Evolutionary conservation across 1,140 invertebrate genomes (phyloP).

Genomic region (Drosophila arawakana): DNA sequence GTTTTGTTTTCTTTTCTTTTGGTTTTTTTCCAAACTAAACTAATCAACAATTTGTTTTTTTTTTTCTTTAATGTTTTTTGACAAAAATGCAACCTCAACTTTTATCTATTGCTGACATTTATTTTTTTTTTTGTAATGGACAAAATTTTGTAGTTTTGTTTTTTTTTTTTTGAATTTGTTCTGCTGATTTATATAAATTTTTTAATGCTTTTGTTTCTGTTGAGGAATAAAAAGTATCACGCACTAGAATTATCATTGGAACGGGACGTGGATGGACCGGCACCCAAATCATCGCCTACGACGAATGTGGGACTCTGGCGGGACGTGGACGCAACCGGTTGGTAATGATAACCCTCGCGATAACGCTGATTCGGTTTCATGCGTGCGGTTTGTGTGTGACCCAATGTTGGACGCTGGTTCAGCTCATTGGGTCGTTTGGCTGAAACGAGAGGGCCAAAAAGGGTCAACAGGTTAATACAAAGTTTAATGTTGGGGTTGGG

Average conservation of each 20-base stretch:
- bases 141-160: constrained; percentile 41
- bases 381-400: constrained; percentile 83
- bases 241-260: constrained; percentile 85
- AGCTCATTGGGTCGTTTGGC: constrained; percentile 85
- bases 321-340: constrained; percentile 83
- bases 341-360: constrained; percentile 84
- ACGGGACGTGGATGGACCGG: constrained; percentile 84
- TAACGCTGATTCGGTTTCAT: constrained; percentile 84
- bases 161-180: constrained; percentile 8
- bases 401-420: constrained; percentile 83
- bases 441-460: constrained; percentile 11
- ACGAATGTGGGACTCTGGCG: constrained; percentile 85
- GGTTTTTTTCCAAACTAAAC: constrained; percentile 41
- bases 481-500: background rate
- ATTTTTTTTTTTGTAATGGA: constrained; percentile 42
- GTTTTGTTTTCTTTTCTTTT: constrained; percentile 66
- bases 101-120: constrained; percentile 47
- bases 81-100: constrained; percentile 67
- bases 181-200: constrained; percentile 48
- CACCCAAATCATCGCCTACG: constrained; percentile 80
- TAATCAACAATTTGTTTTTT: constrained; percentile 76
- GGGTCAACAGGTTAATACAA: background rate
- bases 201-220: constrained; percentile 37
- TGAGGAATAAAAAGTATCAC: constrained; percentile 85
- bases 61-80: constrained; percentile 24